Evolutionary conservation across 1,140 invertebrate species (phyloP).

Genomic region (Neodiprion pinetum): DNA sequence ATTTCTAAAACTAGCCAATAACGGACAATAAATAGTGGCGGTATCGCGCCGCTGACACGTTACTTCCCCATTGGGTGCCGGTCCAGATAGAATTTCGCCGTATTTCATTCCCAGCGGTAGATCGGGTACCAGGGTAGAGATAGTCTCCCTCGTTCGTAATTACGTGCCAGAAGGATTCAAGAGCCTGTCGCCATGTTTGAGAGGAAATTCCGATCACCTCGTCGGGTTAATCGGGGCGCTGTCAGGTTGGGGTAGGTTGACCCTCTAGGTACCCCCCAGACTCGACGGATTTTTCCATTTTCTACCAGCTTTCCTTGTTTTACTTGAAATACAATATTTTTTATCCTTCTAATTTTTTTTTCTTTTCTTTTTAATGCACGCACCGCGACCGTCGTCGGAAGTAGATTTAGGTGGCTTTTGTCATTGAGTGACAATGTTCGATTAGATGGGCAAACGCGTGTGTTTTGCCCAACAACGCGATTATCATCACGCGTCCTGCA

Average conservation of each 20-base stretch:
- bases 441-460: too few species aligned
- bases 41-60: neutral
- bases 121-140: neutral
- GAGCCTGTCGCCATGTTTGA: slow-evolving; percentile 6
- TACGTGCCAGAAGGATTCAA: neutral
- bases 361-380: too few species aligned
- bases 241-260: slow-evolving; percentile 6
- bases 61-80: neutral
- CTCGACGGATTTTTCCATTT: too few species aligned
- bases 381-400: too few species aligned
- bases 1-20: neutral
- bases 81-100: neutral
- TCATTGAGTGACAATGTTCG: too few species aligned
- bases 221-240: slow-evolving; percentile 3
- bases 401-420: too few species aligned
- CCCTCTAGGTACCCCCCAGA: neutral
- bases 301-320: too few species aligned
- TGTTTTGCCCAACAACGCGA: too few species aligned
- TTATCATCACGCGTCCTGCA: too few species aligned
- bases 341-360: too few species aligned
- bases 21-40: neutral
- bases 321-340: too few species aligned
- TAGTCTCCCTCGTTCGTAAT: neutral
- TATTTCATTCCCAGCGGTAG: neutral
- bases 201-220: slow-evolving; percentile 7